Percentiles rank a stretch among this genome's conserved stretches.
phyloP scores from a whole-genome alignment of 2,888 invertebrate species.

The Hermaeophaga mercurialis region DNA sequence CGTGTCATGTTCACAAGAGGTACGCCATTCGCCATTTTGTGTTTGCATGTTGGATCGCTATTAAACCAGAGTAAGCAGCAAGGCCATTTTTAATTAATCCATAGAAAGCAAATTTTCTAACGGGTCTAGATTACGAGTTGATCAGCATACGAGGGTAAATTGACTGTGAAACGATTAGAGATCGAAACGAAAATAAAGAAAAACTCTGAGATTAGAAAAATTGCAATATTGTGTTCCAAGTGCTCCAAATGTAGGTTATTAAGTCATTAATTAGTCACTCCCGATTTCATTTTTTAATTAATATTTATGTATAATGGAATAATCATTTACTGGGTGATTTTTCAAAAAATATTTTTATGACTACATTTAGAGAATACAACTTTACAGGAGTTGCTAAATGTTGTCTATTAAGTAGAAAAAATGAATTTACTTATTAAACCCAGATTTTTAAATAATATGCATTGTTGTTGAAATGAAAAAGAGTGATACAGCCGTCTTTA shows the following conservation, averaged over 20 bases:
- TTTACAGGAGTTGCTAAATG: no score
- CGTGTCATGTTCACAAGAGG: constrained; percentile 3
- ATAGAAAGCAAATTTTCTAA: constrained; percentile 27
- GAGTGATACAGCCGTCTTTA: no score
- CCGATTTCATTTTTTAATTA: no score
- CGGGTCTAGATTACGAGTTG: constrained; percentile 24
- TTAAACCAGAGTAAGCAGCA: constrained; percentile 3
- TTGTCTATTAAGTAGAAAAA: no score
- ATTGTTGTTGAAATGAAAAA: no score
- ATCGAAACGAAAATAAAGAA: constrained; percentile 5
- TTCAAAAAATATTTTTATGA: no score
- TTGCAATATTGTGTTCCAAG: no score
- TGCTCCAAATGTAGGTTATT: neutral
- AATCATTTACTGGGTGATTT: no score
- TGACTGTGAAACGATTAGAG: constrained; percentile 23
- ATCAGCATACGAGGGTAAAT: constrained; percentile 21
- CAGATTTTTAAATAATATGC: no score
- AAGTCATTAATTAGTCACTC: neutral
- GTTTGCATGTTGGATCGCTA: constrained; percentile 3
- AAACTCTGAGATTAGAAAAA: constrained; percentile 12
- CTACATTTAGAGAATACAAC: no score
- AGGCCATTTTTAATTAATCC: constrained; percentile 26
- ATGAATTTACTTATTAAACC: no score
- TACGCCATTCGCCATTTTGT: constrained; percentile 2
- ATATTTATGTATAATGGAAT: no score